Evolutionary conservation across 1,140 invertebrate species (phyloP), one percentile per base, ranked within the genome.

Genomic region (Myzus persicae): DNA sequence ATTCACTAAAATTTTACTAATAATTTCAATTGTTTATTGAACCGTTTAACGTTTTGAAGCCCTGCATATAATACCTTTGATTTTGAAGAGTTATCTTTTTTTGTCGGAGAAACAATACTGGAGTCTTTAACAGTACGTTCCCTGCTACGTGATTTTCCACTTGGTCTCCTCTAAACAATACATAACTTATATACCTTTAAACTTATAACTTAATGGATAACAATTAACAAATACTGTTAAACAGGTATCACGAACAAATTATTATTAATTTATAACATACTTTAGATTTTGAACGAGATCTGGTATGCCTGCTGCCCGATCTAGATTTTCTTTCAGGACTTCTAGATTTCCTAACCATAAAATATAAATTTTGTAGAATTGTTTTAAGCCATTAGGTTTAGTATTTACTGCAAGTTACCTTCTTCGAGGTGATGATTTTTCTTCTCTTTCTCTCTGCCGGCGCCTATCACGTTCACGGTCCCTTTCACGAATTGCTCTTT

Each of bases 281-380:
- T 51, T 90, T 54, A 48, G 81, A 81, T n/a, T 84, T 93, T 36
- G 91, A 92, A 92, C 48, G 54, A 26, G 91, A 93, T 89, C 46
- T 93, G 48, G 93, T 93, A 20, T 87, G 84, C 46, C 54, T 81
- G 48, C 91, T 93, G n/a, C 81, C 48, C 84, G 93, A 94, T 46
- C 94, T 95, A 94, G 91, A 94, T 93, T 93, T 93, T 85, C 94
- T 94, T 95, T 95, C 76, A 94, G 94, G 93, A 94, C 26, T 94
- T 90, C 31, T 95, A 94, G 31, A 96, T 96, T 59, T 95, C 95
- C 94, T 93, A 94, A 90, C 38, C 9, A 42, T 59, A 59, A 90
- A 31, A 42, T 18, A 90, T 31, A 76, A 6, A 76, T n/a, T n/a
- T n/a, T 36, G 5, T 18, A 18, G 14, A 67, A n/a, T n/a, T 76